Evolutionary conservation across 2,888 invertebrate genomes (phyloP).

Genomic region (Drosophila multiciliata): DNA sequence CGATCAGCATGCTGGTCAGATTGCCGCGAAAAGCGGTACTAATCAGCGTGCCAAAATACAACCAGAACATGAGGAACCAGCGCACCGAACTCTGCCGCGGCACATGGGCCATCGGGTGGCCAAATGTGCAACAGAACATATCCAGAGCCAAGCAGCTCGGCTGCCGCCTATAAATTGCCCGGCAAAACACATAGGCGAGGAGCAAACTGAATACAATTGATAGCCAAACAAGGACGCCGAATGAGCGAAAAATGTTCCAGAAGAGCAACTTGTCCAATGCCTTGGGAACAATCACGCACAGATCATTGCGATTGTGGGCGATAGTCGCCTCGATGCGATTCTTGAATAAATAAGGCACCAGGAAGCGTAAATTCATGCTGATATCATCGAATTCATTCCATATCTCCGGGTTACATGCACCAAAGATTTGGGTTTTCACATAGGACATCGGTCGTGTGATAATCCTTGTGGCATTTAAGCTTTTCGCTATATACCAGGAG

Average conservation of each 20-base stretch:
- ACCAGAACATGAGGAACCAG: conserved; percentile 80
- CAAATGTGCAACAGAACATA: conserved; percentile 70
- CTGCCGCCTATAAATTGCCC: conserved; percentile 36
- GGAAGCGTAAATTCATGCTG: conserved; percentile 86
- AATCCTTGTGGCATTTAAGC: conserved; percentile 86
- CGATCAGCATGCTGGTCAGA: conserved; percentile 82
- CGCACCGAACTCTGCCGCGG: conserved; percentile 60
- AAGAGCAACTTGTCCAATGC: conserved; percentile 86
- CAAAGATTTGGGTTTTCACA: conserved; percentile 58
- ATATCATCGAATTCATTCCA: conserved; percentile 84
- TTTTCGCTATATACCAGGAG: conserved; percentile 84
- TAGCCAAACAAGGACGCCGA: conserved; percentile 78
- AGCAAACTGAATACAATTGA: conserved; percentile 62
- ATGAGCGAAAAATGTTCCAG: conserved; percentile 84
- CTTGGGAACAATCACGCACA: conserved; percentile 87
- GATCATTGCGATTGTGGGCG: conserved; percentile 86
- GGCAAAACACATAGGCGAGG: conserved; percentile 66
- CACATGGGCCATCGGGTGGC: conserved; percentile 63
- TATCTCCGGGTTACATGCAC: conserved; percentile 76
- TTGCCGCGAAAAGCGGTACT: conserved; percentile 83
- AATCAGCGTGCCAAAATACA: conserved; percentile 82
- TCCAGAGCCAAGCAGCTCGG: conserved; percentile 46
- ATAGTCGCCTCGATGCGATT: conserved; percentile 86
- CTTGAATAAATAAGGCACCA: conserved; percentile 85
- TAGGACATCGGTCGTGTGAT: conserved; percentile 63